Evolutionary conservation across 2,113 vertebrate genomes (phyloP).

Genomic region (Arenaria interpres): DNA sequence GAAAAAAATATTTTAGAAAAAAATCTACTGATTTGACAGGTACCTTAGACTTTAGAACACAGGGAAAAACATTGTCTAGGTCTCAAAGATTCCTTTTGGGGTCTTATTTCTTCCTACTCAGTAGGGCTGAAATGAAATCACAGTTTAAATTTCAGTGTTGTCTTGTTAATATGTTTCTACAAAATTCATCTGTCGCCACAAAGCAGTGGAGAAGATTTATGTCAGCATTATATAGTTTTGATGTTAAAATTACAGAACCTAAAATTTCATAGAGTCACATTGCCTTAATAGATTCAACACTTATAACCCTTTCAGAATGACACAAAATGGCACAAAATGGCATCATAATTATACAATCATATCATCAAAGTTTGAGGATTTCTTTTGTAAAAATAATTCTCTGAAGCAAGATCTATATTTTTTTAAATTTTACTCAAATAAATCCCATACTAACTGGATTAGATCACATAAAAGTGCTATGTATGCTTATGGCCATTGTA

Average conservation of each 20-base stretch:
- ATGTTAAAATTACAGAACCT: not conserved
- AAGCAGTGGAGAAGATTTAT: not conserved
- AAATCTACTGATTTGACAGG: not conserved
- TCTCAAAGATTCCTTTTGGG: not conserved
- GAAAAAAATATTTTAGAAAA: not conserved
- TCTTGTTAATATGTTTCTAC: not conserved
- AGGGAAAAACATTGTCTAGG: not conserved
- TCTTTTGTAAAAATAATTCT: not conserved
- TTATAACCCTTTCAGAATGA: not conserved
- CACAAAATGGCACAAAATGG: not conserved
- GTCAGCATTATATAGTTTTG: not conserved
- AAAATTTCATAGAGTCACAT: not conserved
- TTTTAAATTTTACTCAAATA: not conserved
- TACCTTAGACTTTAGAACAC: not conserved
- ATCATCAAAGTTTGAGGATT: not conserved
- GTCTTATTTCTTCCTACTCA: not conserved
- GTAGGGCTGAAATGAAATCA: not conserved
- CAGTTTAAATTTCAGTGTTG: not conserved
- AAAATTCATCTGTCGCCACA: not conserved
- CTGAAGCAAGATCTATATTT: not conserved
- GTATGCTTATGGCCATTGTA: not conserved
- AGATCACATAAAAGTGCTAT: not conserved
- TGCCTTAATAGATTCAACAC: not conserved
- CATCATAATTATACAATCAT: not conserved
- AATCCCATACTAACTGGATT: not conserved